Evolutionary conservation across 2,797 vertebrate species (phyloP).

Genomic region (Acomys russatus): DNA sequence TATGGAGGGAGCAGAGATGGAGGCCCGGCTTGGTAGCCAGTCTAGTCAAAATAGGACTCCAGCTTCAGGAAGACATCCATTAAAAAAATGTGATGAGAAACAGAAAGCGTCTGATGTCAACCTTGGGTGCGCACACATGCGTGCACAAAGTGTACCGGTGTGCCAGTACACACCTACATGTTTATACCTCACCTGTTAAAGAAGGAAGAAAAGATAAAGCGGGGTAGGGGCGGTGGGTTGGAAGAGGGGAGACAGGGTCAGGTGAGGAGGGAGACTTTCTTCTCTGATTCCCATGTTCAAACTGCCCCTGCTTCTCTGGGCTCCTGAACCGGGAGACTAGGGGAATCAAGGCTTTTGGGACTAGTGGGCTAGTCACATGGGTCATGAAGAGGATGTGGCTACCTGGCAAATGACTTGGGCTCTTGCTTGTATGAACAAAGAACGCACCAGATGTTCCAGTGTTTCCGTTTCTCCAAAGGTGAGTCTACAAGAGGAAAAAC

Average conservation of each 20-base stretch:
- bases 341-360: neutral
- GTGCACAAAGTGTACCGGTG: neutral
- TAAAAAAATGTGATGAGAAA: neutral
- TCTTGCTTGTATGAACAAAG: neutral
- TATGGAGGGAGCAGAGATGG: neutral
- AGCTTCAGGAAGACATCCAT: neutral
- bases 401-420: neutral
- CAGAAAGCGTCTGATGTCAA: neutral
- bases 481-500: neutral
- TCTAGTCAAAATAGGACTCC: neutral
- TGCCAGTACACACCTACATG: neutral
- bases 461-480: neutral
- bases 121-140: neutral
- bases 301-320: neutral
- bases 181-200: neutral
- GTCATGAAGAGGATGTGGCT: neutral
- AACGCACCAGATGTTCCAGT: neutral
- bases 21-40: neutral
- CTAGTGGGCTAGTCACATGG: neutral
- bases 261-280: neutral
- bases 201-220: neutral
- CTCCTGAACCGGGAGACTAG: neutral
- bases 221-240: too few relatives aligned
- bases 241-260: too few relatives aligned
- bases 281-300: neutral